Evolutionary conservation across 1,140 invertebrate genomes (phyloP).

Genomic region (Rhagoletis zephyria): DNA sequence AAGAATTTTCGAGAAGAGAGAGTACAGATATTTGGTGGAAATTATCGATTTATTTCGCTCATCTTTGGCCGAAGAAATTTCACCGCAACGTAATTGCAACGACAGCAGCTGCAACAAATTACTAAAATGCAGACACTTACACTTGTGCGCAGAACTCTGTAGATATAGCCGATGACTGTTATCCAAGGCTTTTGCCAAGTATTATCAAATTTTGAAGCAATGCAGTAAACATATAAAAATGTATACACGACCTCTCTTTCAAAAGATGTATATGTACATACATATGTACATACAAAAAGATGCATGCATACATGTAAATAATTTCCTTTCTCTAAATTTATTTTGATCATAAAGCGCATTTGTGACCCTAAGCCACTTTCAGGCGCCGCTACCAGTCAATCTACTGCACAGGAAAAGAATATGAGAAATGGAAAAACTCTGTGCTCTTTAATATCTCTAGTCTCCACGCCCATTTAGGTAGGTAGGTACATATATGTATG

Average conservation of each 20-base stretch:
- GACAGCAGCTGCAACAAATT: constrained; percentile 20
- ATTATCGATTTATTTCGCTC: too few relatives aligned
- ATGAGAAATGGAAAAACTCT: neutral
- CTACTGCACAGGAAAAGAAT: neutral
- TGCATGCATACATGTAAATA: neutral
- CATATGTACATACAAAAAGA: neutral
- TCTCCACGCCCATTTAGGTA: neutral
- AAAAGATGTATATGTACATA: neutral
- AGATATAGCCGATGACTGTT: too few relatives aligned
- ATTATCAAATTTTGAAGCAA: too few relatives aligned
- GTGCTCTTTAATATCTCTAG: neutral
- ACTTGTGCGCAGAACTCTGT: too few relatives aligned
- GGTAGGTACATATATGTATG: neutral
- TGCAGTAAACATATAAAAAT: too few relatives aligned
- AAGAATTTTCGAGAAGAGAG: too few relatives aligned
- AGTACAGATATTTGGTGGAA: too few relatives aligned
- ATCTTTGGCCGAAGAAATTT: neutral
- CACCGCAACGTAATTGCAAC: constrained; percentile 17
- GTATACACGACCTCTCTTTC: too few relatives aligned
- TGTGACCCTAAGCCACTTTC: constrained; percentile 29
- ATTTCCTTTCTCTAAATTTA: neutral
- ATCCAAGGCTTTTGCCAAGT: too few relatives aligned
- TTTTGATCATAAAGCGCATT: constrained; percentile 45
- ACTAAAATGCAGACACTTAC: neutral
- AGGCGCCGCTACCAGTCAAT: neutral